phyloP scores from a whole-genome alignment of 2,797 vertebrate genomes.

The Pantherophis vulpinus region DNA sequence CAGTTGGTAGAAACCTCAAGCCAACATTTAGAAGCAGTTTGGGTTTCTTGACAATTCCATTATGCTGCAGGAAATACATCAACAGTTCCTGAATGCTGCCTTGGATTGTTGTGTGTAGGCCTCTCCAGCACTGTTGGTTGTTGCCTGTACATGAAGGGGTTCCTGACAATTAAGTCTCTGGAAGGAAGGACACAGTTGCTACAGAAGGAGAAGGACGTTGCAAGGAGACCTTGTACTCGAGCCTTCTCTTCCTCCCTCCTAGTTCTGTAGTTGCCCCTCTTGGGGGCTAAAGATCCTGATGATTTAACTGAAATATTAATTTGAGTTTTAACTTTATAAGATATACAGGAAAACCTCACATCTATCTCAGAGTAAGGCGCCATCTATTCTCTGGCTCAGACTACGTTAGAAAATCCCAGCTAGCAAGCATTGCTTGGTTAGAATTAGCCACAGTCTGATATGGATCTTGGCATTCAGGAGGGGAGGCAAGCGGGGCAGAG shows the following conservation, averaged over 20 bases:
- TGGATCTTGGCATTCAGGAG: not conserved
- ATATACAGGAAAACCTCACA: not conserved
- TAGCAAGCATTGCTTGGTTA: not conserved
- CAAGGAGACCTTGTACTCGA: not conserved
- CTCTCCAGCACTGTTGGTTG: not conserved
- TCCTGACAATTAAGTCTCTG: not conserved
- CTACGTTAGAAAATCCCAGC: not conserved
- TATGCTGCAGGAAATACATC: not conserved
- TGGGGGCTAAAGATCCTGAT: not conserved
- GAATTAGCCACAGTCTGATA: slow-evolving; percentile 5
- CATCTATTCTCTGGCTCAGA: not conserved
- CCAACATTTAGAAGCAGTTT: not conserved
- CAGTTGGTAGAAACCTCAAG: not conserved
- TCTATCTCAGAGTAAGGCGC: not conserved
- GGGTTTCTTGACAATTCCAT: not conserved
- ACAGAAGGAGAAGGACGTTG: not conserved
- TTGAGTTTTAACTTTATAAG: not conserved
- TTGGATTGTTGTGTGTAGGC: not conserved
- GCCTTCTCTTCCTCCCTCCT: not conserved
- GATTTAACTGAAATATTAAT: not conserved
- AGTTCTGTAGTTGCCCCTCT: no score
- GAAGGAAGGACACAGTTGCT: not conserved
- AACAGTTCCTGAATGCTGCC: not conserved
- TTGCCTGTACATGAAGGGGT: not conserved
- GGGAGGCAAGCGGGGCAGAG: not conserved